Base-by-base conservation (phyloP, 2,113 vertebrate species). In the Speoplatyrhinus poulsoni region DNA sequence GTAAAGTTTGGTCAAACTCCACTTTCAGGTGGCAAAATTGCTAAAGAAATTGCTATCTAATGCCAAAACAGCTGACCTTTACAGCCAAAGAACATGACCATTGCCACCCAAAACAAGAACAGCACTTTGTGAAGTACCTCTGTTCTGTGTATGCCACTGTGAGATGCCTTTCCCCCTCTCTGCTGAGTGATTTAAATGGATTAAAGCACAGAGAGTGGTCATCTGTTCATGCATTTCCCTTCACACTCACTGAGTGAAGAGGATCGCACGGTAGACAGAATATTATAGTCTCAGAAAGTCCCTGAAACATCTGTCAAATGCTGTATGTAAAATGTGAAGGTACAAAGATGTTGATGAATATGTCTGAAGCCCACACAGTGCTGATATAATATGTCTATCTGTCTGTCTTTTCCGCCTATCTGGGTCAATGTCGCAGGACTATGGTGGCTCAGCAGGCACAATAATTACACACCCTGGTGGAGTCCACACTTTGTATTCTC, bases 401-500 rank as follows among this genome's bases (percentile, higher is more conserved):
- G 26, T 41, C 36, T 41, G 36, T 41, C 36, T 41, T 6, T 41
- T 41, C 36, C 7, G 36, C 7, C 36, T 46, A 12, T 46, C 47
- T 7, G 46, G 11, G 9, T 52, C 49, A 11, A 52, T 11, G 26
- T 80, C 76, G 81, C 62, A 9, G 65, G 57, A 65, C 72, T 67
- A 70, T 60, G 78, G 72, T 59, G 69, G 61, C 70, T 68, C 86
- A 80, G 85, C 77, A 81, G 76, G 83, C 63, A 82, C 78, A 56
- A 85, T 90, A 90, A 91, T 92, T 91, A 86, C 79, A 84, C 80
- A 69, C 61, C 54, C 83, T 77, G 83, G 85, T 76, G 75, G 73
- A 74, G 63, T 67, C 71, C 68, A 77, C 76, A 82, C 84, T 92
- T 90, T 82, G 79, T 90, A 92, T 92, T 92, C 91, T 82, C 76